Conservation (phyloP, 2,797 vertebrate genomes). For the Thaleichthys pacificus region DNA sequence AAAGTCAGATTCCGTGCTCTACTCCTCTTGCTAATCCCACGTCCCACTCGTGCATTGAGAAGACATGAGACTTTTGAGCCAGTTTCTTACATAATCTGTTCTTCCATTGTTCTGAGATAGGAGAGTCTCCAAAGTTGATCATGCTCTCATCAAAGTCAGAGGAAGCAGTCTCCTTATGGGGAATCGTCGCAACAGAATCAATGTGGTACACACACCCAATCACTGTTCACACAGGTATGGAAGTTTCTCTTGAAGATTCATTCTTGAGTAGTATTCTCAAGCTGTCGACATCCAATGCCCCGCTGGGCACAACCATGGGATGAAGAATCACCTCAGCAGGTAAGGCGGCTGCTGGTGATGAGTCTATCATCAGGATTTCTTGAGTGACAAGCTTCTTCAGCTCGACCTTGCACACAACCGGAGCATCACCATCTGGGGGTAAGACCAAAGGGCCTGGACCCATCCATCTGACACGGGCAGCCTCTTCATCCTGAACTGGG, state of each 20-base stretch:
- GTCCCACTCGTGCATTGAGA: too few relatives aligned
- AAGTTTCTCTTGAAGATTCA: too few relatives aligned
- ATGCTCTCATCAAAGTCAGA: not conserved
- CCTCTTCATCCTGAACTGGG: too few relatives aligned
- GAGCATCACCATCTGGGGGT: too few relatives aligned
- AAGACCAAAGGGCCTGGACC: too few relatives aligned
- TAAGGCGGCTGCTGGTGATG: too few relatives aligned
- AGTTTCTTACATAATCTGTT: constrained; percentile 9
- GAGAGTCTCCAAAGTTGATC: constrained; percentile 24
- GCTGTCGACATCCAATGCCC: not conserved
- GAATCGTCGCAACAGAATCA: not conserved
- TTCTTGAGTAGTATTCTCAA: not conserved
- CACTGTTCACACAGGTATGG: not conserved
- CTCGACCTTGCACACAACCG: too few relatives aligned
- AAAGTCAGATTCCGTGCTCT: not conserved
- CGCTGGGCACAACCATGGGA: not conserved
- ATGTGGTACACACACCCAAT: not conserved
- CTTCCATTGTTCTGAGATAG: not conserved
- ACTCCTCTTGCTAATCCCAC: not conserved
- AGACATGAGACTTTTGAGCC: constrained; percentile 5
- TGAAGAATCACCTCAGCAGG: too few relatives aligned
- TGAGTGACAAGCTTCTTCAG: too few relatives aligned
- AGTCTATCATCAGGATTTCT: too few relatives aligned
- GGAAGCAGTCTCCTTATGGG: not conserved
- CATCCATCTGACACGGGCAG: too few relatives aligned